These are phyloP conservation scores for Gobio occitaniae DNA, from an alignment of 2,797 vertebrate species.

Conservation along the genomic window DNA sequence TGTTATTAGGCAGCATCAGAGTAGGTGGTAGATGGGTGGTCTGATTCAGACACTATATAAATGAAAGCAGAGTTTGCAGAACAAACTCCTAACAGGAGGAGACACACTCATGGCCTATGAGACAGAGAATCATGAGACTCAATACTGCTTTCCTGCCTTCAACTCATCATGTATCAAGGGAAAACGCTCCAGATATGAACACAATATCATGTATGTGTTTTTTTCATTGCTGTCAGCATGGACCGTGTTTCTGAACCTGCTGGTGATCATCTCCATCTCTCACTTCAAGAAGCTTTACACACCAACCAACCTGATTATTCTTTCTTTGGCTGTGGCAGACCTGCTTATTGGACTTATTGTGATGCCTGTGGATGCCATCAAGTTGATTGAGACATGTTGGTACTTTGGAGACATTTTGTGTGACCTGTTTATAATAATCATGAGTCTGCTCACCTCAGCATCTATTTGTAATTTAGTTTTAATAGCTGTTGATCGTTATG, in stretches of 20 bases:
- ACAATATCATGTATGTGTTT: no score
- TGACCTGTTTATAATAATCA: not conserved
- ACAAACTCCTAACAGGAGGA: conserved; percentile 1
- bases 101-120: not conserved
- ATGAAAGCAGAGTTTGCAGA: not conserved
- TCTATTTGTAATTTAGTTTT: not conserved
- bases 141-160: no score
- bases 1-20: not conserved
- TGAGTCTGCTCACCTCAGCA: not conserved
- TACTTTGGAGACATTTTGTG: no score
- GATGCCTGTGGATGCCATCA: conserved; percentile 23
- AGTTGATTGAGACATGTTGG: no score
- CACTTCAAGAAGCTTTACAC: no score
- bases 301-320: no score
- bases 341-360: conserved; percentile 43
- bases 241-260: not conserved
- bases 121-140: no score
- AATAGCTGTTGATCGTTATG: no score
- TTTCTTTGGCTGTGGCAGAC: no score
- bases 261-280: conserved; percentile 48
- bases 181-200: no score
- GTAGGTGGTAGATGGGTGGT: not conserved
- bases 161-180: no score
- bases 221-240: no score
- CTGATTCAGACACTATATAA: conserved; percentile 10